Percentiles rank a stretch among this genome's conserved stretches.
Evolutionary conservation across 2,797 vertebrate species (phyloP).

Genomic region (Malacoraja senta): DNA sequence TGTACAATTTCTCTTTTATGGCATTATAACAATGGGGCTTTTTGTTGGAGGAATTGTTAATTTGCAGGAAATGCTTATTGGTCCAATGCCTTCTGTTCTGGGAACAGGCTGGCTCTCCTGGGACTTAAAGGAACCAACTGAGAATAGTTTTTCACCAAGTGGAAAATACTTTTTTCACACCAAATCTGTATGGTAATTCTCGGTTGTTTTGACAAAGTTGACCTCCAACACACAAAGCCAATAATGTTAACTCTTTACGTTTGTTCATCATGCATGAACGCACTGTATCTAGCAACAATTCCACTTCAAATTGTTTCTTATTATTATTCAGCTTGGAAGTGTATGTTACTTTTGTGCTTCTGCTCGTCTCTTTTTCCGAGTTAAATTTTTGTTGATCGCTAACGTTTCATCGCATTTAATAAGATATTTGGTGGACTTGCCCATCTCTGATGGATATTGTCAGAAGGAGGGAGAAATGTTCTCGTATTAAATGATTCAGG

Average conservation of each 20-base stretch:
- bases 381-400: not conserved
- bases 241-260: not conserved
- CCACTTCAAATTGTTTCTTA: not conserved
- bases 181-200: not conserved
- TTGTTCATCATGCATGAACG: not conserved
- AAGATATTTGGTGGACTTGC: not conserved
- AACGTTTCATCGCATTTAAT: not conserved
- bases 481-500: not conserved
- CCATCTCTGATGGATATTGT: not conserved
- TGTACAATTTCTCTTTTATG: conserved; percentile 27
- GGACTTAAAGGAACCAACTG: not conserved
- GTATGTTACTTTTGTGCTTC: too few species aligned
- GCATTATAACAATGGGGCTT: conserved; percentile 31
- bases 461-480: not conserved
- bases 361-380: not conserved
- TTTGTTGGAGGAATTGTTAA: conserved; percentile 32
- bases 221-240: not conserved
- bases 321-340: not conserved
- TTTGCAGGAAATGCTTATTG: conserved; percentile 7
- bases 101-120: not conserved
- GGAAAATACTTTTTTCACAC: conserved; percentile 21
- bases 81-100: conserved; percentile 31
- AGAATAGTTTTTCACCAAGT: conserved; percentile 20
- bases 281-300: not conserved
- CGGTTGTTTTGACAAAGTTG: conserved; percentile 6